Evolutionary conservation across 2,113 vertebrate species (phyloP).

Genomic region (Colius striatus): DNA sequence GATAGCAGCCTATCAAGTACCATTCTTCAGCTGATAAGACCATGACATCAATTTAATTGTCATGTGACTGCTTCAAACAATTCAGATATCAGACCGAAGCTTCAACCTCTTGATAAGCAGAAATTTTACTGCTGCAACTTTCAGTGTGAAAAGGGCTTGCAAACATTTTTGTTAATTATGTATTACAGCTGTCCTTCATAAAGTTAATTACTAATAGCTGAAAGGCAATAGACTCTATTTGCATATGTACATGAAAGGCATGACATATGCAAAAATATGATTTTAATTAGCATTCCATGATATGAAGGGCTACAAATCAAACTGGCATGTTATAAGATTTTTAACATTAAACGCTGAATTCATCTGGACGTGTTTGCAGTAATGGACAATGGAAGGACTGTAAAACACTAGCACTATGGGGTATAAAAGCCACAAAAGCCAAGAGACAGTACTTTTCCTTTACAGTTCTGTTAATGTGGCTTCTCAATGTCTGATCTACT

Average conservation of each 20-base stretch:
- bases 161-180: conserved; percentile 99
- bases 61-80: conserved; percentile 56
- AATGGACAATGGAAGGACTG: conserved; percentile 67
- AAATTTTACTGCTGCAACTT: conserved; percentile 83
- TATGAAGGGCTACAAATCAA: conserved; percentile 94
- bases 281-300: conserved; percentile 97
- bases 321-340: conserved; percentile 93
- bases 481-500: conserved; percentile 38
- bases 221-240: conserved; percentile 94
- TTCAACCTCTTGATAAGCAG: conserved; percentile 67
- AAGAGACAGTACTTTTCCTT: conserved; percentile 27
- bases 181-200: conserved; percentile 99
- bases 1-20: conserved; percentile 14
- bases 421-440: conserved; percentile 35
- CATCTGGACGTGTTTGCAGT: conserved; percentile 83
- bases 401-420: conserved; percentile 28
- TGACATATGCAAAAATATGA: conserved; percentile 96
- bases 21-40: not conserved
- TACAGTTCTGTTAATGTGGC: conserved; percentile 33
- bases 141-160: conserved; percentile 87
- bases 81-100: conserved; percentile 66
- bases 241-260: conserved; percentile 96
- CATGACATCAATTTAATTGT: conserved; percentile 59
- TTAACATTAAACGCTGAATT: conserved; percentile 87
- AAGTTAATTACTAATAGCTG: conserved; percentile 98